Evolutionary conservation across 2,888 invertebrate genomes (phyloP).

Genomic region (Glyphotaelius pellucidus): DNA sequence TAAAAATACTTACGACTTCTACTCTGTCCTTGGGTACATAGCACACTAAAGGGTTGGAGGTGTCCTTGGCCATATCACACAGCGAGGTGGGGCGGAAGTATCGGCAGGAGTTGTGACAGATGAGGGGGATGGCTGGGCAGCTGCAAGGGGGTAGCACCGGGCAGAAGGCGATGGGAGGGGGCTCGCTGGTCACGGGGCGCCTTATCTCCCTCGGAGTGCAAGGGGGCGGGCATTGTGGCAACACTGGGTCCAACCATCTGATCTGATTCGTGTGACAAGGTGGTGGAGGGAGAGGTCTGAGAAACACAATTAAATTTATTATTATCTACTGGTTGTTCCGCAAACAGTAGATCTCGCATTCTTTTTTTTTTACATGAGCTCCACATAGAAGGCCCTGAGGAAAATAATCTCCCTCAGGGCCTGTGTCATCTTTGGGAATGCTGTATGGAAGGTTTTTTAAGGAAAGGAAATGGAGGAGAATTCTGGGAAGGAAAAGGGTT

Average conservation of each 20-base stretch:
- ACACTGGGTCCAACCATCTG: constrained; percentile 45
- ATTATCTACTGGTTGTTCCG: not conserved
- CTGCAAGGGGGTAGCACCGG: constrained; percentile 52
- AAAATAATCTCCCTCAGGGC: no score
- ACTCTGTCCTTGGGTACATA: constrained; percentile 29
- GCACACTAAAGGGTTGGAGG: constrained; percentile 27
- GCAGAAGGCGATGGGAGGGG: constrained; percentile 44
- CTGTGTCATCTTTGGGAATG: no score
- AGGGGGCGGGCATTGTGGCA: constrained; percentile 21
- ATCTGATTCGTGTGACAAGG: not conserved
- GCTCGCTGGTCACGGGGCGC: constrained; percentile 20
- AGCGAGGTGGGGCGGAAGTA: constrained; percentile 25
- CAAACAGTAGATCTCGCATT: no score
- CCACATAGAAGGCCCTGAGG: no score
- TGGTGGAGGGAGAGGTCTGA: constrained; percentile 16
- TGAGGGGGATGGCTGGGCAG: constrained; percentile 35
- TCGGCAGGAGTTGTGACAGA: constrained; percentile 43
- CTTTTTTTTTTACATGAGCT: no score
- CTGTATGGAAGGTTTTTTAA: no score
- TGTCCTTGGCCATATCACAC: constrained; percentile 38
- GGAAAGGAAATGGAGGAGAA: no score
- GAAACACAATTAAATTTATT: not conserved
- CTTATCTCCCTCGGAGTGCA: not conserved
- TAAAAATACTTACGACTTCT: constrained; percentile 35
- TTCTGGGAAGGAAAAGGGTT: no score